These are phyloP conservation scores for Pampusana beccarii DNA, from an alignment of 2,113 vertebrate genomes.

Conservation along the genomic window DNA sequence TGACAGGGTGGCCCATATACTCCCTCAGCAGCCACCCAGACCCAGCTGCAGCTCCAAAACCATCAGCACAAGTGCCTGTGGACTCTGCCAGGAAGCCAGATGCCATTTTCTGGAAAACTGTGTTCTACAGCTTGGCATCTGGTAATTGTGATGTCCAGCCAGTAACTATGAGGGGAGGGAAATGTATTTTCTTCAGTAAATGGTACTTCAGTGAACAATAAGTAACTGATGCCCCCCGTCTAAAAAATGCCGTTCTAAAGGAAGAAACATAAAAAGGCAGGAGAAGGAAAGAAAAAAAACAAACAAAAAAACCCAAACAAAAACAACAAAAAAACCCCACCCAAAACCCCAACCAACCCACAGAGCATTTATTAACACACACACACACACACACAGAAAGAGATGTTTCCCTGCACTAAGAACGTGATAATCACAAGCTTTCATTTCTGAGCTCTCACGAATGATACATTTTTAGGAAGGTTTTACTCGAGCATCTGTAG, in stretches of 20 bases:
- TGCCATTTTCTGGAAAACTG: conserved; percentile 46
- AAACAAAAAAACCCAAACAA: no score
- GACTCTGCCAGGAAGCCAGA: conserved; percentile 53
- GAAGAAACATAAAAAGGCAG: not conserved
- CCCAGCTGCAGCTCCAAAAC: conserved; percentile 50
- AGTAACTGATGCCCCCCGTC: not conserved
- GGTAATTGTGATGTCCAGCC: conserved; percentile 42
- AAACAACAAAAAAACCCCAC: accelerated
- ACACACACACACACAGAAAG: not conserved
- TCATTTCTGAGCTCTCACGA: conserved; percentile 35
- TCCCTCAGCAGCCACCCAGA: conserved; percentile 9
- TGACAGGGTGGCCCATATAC: not conserved
- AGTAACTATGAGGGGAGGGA: conserved; percentile 14
- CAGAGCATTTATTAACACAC: not conserved
- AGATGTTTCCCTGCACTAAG: not conserved
- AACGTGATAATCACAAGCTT: not conserved
- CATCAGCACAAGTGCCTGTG: not conserved
- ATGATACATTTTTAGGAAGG: conserved; percentile 27
- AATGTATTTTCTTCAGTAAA: conserved; percentile 25
- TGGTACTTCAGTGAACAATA: not conserved
- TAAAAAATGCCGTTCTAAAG: not conserved
- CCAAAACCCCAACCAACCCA: not conserved
- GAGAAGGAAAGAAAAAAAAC: no score
- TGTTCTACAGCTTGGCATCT: conserved; percentile 35
- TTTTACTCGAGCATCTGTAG: conserved; percentile 43